Percentiles rank a stretch among this genome's conserved stretches.
Conservation (phyloP, 2,797 vertebrate species). For the Tragelaphus eurycerus region DNA sequence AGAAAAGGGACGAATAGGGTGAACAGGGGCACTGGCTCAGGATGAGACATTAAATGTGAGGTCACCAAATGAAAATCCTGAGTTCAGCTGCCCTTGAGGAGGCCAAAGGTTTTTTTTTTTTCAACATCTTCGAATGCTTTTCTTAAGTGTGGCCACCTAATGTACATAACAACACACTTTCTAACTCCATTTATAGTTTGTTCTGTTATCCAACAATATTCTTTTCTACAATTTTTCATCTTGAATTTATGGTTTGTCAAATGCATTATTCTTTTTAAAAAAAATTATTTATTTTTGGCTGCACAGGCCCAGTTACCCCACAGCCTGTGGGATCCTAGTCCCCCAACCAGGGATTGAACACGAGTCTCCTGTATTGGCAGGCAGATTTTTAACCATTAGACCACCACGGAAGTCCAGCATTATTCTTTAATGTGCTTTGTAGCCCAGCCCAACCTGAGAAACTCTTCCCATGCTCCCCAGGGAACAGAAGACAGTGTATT, state of each 20-base stretch:
- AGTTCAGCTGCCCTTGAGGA: background rate
- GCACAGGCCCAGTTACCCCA: background rate
- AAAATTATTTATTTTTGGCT: background rate
- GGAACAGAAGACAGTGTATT: background rate
- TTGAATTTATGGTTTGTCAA: background rate
- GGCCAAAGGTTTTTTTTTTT: background rate
- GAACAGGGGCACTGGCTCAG: rapidly evolving
- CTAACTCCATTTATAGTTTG: background rate
- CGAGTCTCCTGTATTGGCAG: background rate
- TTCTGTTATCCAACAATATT: background rate
- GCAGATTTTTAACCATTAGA: background rate
- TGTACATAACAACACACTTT: background rate
- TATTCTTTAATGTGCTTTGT: background rate
- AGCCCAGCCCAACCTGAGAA: background rate
- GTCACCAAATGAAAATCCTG: background rate
- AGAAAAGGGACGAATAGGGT: background rate
- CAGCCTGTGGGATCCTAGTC: background rate
- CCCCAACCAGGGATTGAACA: background rate
- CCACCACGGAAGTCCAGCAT: background rate
- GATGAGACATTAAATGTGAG: background rate
- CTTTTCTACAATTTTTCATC: background rate
- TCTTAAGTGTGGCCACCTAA: background rate
- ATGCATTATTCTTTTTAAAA: background rate
- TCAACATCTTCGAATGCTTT: background rate
- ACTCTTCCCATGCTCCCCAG: background rate